Percentiles rank a stretch among this genome's conserved stretches.
These are phyloP conservation scores for Bujurquina vittata DNA, from an alignment of 2,113 vertebrate species.

Conservation along the genomic window DNA sequence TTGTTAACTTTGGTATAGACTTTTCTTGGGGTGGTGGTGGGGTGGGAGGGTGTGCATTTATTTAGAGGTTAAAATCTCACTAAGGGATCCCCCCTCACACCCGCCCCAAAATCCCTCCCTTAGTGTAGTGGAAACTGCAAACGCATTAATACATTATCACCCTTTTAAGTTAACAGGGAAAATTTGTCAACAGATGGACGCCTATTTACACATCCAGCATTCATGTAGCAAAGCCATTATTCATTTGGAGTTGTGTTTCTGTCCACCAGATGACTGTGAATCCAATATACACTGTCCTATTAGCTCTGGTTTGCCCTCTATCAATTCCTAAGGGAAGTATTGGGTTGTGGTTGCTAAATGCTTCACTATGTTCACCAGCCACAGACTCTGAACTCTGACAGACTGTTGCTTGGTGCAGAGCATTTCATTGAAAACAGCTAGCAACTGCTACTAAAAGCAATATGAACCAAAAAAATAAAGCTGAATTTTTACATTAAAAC, in stretches of 20 bases:
- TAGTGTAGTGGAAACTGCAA: background rate
- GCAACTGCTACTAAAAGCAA: background rate
- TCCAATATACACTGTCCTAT: background rate
- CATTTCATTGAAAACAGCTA: background rate
- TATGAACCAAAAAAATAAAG: background rate
- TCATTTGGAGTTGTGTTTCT: background rate
- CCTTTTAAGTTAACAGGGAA: background rate
- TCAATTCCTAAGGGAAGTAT: background rate
- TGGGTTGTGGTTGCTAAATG: conserved; percentile 2
- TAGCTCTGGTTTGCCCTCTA: background rate
- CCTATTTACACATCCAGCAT: conserved; percentile 1
- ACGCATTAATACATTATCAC: background rate
- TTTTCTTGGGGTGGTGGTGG: background rate
- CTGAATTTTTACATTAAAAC: background rate
- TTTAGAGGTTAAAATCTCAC: background rate
- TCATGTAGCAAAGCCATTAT: background rate
- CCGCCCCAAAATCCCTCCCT: background rate
- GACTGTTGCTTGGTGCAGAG: background rate
- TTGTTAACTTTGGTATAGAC: conserved; percentile 32
- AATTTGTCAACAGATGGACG: conserved; percentile 4
- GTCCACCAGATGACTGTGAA: background rate
- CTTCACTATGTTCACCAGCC: background rate
- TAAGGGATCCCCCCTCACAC: background rate
- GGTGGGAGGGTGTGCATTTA: background rate
- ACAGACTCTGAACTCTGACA: background rate